Evolutionary conservation across 92 coral and sea anemone genomes (phyloP).

Genomic region (Umimayanthus chanpuru): DNA sequence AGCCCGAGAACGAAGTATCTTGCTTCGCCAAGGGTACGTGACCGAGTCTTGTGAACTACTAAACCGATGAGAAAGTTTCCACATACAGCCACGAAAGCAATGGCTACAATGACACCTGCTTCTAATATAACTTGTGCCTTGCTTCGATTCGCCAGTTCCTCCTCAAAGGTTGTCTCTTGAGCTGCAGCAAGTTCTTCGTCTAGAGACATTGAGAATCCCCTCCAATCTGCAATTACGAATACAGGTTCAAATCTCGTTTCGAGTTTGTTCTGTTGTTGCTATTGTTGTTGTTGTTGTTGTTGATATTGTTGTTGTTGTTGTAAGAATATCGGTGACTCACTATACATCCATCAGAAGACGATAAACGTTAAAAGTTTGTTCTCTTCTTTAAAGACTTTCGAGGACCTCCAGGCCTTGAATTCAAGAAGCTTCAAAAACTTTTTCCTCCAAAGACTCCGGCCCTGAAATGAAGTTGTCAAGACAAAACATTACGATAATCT

Average conservation of each 20-base stretch:
- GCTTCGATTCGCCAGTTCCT: background rate
- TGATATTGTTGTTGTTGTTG: background rate
- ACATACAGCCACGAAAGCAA: background rate
- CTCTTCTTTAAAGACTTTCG: no score
- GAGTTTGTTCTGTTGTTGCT: background rate
- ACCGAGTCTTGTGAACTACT: background rate
- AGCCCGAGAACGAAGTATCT: background rate
- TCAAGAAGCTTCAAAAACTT: no score
- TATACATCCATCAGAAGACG: no score
- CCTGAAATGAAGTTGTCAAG: no score
- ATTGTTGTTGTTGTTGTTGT: no score
- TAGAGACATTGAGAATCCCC: background rate
- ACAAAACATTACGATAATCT: no score
- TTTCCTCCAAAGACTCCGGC: no score
- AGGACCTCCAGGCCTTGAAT: no score
- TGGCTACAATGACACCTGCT: background rate
- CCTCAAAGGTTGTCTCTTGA: background rate
- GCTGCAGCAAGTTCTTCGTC: background rate
- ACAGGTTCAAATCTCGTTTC: background rate
- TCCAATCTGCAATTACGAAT: background rate
- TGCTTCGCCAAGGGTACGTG: background rate
- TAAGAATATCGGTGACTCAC: background rate
- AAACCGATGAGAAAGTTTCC: background rate
- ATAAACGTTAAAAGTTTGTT: no score
- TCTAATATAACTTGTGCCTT: background rate